Base-by-base conservation (phyloP, 2,113 vertebrate genomes). In the Ginglymostoma cirratum region DNA sequence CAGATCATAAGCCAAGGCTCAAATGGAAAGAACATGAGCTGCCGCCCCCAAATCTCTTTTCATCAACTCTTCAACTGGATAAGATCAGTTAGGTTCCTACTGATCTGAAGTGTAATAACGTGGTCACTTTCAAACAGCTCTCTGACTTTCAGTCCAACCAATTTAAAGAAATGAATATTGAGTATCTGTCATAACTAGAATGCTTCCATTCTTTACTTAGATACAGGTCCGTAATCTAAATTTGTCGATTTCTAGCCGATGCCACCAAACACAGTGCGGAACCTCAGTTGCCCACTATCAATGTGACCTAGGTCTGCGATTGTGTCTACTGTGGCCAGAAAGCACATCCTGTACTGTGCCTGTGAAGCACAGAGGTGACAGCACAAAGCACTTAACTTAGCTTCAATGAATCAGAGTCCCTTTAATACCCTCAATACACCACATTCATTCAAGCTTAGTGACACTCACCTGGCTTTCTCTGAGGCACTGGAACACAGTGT, bases 391-490 rank as follows among this genome's bases (percentile, higher is more conserved):
- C 17, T 72, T 52, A 52, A 27, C 30, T 61, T 52, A 95, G 94
- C 67, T 95, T 95, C 94, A 52, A 72, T 34, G 92, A 95, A 95
- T 45, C 94, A 95, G 69, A 38, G 55, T 61, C 38, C 65, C 19
- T 94, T 69, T 69, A 94, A 94, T 42, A 67, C 34, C 38, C 21
- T 72, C 94, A 72, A 45, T 72, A 95, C 67, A 95, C 42, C 5
- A 96, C 96, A 97, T 97, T 97, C 96, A 97, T 97, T 97, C 96
- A 97, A 96, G 96, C 97, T 97, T 97, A 96, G 96, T 96, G 96
- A 97, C 96, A 96, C 69, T 98, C 97, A 97, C 96, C 96, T 97
- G 97, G 96, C 97, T 97, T 97, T 95, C 96, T 96, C 97, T 97
- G 97, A 97, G 97, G 97, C 97, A 97, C 97, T 97, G 97, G 97